Evolutionary conservation across 2,113 vertebrate genomes (phyloP).

Genomic region (Syngnathus typhle): DNA sequence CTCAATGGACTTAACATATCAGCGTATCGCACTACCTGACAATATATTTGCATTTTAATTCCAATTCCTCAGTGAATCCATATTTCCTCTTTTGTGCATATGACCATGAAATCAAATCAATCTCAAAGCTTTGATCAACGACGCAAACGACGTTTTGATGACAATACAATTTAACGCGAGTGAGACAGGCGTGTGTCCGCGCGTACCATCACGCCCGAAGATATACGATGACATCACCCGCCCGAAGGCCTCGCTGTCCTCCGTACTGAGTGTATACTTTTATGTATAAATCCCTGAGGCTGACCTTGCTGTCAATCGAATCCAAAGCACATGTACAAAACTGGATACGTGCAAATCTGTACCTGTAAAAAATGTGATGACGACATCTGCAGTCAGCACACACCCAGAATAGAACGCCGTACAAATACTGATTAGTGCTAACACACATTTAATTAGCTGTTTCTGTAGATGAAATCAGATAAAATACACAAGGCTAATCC

Average conservation of each 20-base stretch:
- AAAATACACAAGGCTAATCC: slow-evolving; percentile 30
- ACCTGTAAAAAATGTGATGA: not conserved
- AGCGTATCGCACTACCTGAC: slow-evolving; percentile 1
- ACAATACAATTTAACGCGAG: slow-evolving; percentile 24
- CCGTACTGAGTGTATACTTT: not conserved
- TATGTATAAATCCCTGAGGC: slow-evolving; percentile 8
- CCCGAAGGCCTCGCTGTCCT: slow-evolving; percentile 28
- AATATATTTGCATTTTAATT: slow-evolving; percentile 40
- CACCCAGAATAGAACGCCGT: not conserved
- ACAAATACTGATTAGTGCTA: slow-evolving; percentile 38
- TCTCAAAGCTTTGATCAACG: slow-evolving; percentile 33
- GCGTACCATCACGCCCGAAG: slow-evolving; percentile 1
- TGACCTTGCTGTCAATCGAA: slow-evolving; percentile 21
- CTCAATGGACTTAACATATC: slow-evolving; percentile 5
- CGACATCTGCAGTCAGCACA: not conserved
- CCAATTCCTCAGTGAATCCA: slow-evolving; percentile 19
- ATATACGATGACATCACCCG: slow-evolving; percentile 21
- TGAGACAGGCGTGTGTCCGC: slow-evolving; percentile 3
- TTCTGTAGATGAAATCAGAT: slow-evolving; percentile 40
- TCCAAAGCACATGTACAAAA: slow-evolving; percentile 8
- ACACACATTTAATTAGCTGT: slow-evolving; percentile 46
- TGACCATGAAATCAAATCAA: not conserved
- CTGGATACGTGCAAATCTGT: slow-evolving; percentile 2
- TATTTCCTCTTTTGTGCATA: slow-evolving; percentile 1
- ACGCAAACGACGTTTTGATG: slow-evolving; percentile 40